phyloP scores from a whole-genome alignment of 1,140 invertebrate species.

The Scaptomyza graminum region DNA sequence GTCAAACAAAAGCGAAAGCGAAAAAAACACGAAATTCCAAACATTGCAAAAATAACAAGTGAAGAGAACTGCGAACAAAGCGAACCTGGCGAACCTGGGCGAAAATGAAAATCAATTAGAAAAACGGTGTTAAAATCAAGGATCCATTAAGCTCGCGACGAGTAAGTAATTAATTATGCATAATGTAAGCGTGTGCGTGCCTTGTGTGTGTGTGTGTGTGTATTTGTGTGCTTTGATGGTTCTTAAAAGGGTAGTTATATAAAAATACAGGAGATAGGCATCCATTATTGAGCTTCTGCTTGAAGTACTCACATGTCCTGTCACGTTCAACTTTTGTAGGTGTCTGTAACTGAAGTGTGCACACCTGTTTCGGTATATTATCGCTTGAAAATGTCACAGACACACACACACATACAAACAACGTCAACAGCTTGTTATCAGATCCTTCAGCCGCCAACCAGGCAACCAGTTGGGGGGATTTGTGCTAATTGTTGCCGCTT shows the following conservation, averaged over 20 bases:
- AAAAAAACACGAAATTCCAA: slow-evolving; percentile 11
- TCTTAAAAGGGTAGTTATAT: slow-evolving; percentile 24
- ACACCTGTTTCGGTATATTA: slow-evolving; percentile 21
- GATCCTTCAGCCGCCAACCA: slow-evolving; percentile 29
- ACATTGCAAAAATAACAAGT: neutral
- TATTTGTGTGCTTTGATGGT: slow-evolving; percentile 1
- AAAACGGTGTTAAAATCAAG: slow-evolving; percentile 18
- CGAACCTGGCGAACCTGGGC: slow-evolving; percentile 20
- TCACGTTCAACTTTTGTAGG: slow-evolving; percentile 10
- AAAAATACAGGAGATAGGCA: slow-evolving; percentile 16
- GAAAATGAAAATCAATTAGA: slow-evolving; percentile 41
- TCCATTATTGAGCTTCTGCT: neutral
- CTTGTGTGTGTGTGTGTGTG: slow-evolving; percentile 3
- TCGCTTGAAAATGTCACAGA: slow-evolving; percentile 32
- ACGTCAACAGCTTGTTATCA: slow-evolving; percentile 50
- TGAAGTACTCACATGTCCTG: neutral
- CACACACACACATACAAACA: neutral
- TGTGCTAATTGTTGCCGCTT: slow-evolving; percentile 44
- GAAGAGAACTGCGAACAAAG: slow-evolving; percentile 1
- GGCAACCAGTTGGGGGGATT: slow-evolving; percentile 6
- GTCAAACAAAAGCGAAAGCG: slow-evolving; percentile 46
- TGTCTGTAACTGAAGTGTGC: neutral
- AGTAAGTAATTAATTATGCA: slow-evolving; percentile 45
- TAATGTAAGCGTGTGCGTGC: neutral
- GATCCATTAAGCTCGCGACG: slow-evolving; percentile 31